These are phyloP conservation scores for Tokudaia tokunoshimensis DNA, from an alignment of 2,797 vertebrate genomes.

Conservation along the genomic window DNA sequence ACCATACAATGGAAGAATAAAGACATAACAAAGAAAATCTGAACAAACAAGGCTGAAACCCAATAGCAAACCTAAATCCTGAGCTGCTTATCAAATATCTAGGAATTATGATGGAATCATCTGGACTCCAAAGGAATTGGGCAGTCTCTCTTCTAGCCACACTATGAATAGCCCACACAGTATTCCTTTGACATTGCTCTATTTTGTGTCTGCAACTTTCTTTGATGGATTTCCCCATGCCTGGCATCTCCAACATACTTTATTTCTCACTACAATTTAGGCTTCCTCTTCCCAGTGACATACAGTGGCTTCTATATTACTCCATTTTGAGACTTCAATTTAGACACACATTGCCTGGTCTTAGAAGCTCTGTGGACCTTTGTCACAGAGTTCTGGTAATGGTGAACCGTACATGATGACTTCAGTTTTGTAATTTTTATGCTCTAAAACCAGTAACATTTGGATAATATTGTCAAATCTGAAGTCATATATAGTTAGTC, in stretches of 20 bases:
- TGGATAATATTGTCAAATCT: not conserved
- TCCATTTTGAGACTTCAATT: not conserved
- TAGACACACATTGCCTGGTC: not conserved
- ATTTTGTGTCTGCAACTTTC: not conserved
- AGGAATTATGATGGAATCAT: not conserved
- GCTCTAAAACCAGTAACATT: not conserved
- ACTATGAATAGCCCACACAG: too few relatives aligned
- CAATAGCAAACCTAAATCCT: too few relatives aligned
- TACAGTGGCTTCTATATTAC: not conserved
- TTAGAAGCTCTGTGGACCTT: not conserved
- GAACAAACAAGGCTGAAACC: not conserved
- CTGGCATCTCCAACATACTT: not conserved
- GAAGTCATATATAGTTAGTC: not conserved
- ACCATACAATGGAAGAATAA: not conserved
- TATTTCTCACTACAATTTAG: not conserved
- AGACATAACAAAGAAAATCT: not conserved
- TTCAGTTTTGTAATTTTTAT: too few relatives aligned
- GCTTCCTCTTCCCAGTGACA: not conserved
- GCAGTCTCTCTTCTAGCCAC: not conserved
- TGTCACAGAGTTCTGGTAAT: not conserved
- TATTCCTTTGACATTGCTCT: not conserved
- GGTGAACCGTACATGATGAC: not conserved
- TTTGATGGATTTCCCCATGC: too few relatives aligned
- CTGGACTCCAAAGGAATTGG: not conserved
- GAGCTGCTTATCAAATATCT: not conserved